These are phyloP conservation scores for Ophion ellenae DNA, from an alignment of 2,888 invertebrate species.

Conservation along the genomic window DNA sequence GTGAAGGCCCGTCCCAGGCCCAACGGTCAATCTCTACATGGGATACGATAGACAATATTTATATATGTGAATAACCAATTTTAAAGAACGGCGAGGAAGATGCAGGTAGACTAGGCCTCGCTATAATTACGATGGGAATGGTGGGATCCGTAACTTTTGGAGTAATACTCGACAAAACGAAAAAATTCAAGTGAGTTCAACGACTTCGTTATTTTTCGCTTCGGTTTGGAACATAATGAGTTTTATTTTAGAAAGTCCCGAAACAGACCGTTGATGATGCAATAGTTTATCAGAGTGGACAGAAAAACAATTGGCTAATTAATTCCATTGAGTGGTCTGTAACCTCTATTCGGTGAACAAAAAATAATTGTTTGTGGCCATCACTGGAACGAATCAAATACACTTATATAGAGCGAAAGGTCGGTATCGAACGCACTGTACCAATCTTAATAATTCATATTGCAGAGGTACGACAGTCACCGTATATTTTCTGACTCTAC, in stretches of 20 bases:
- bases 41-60: background rate
- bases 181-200: constrained; percentile 86
- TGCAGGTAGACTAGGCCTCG: constrained; percentile 87
- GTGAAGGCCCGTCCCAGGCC: too few species aligned
- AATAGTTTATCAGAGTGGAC: background rate
- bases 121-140: constrained; percentile 87
- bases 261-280: background rate
- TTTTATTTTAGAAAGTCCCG: background rate
- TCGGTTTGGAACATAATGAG: background rate
- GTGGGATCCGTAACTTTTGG: constrained; percentile 88
- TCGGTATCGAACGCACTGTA: background rate
- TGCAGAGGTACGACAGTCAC: constrained; percentile 85
- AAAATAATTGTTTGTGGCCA: background rate
- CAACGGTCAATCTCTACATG: too few species aligned
- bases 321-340: background rate
- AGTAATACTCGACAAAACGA: constrained; percentile 87
- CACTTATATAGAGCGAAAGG: background rate
- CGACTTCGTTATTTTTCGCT: too few species aligned
- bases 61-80: background rate
- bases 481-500: constrained; percentile 76
- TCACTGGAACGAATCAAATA: background rate
- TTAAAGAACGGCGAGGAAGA: constrained; percentile 85
- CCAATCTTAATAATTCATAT: constrained; percentile 57
- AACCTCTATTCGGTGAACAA: background rate
- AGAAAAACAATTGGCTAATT: background rate